Evolutionary conservation across 1,140 invertebrate genomes (phyloP), one percentile per base, ranked within the genome.

Genomic region (Meloidogyne floridensis): DNA sequence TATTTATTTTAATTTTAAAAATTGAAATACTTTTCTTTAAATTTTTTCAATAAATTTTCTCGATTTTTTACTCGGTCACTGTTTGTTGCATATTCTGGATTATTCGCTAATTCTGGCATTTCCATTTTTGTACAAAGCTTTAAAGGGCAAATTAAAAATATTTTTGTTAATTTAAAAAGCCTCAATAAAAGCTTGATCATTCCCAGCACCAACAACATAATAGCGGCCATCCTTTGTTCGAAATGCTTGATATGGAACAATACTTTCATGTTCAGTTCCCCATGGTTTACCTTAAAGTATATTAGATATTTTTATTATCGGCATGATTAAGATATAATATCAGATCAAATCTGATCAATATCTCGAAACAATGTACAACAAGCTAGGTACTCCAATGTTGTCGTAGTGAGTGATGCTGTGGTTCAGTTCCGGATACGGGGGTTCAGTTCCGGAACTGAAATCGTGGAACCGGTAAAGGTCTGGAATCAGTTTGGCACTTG

Each of bases 221-320:
- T 81, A 82, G 6, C 87, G 51, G 4, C 74, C 70, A 56, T 82
- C 83, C 18, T 77, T 84, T n/a, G 79, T 83, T 69, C 83, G 81
- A 77, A 88, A 88, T n/a, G 91, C 91, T 92, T 97, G 94, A 89
- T 98, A 98, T 0, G 96, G 96, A 0, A 98, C 96, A 84, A 98
- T 94, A 89, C 95, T 97, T 76, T 94, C 94, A 91, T 98, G 96
- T 6, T 94, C 94, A 0, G 95, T 97, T 4, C 97, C 96, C 92
- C 94, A 94, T 76, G 94, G 91, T 71, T 91, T 91, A 0, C 93
- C 94, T 80, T 73, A 32, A 32, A 32, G 32, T 32, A 32, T 0
- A 32, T 32, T 32, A 32, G 2, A 2, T 7, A 20, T 2, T n/a
- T 70, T 70, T 3, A 70, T n/a, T 70, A n/a, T 32, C 32, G 32